phyloP scores from a whole-genome alignment of 1,140 invertebrate species.

The Acromyrmex echinatior region DNA sequence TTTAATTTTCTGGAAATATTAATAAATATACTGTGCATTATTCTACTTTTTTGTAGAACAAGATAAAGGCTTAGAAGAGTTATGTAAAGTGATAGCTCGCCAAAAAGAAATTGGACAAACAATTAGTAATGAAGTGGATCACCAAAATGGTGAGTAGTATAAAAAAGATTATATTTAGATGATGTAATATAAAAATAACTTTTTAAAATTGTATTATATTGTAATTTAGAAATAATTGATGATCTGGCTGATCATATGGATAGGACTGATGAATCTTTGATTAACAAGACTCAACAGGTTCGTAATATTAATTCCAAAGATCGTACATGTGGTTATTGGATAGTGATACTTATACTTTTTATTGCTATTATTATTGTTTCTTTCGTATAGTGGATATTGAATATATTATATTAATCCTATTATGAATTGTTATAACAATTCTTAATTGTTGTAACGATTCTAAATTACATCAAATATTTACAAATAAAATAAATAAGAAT shows the following conservation, averaged over 20 bases:
- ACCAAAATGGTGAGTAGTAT: conserved; percentile 90
- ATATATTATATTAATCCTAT: conserved; percentile 13
- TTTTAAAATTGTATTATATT: conserved; percentile 26
- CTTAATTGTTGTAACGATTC: not conserved
- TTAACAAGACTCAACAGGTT: conserved; percentile 90
- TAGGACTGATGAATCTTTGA: conserved; percentile 89
- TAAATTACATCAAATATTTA: conserved; percentile 11
- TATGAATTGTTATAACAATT: not conserved
- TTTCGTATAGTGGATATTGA: conserved; percentile 60
- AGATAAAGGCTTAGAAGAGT: conserved; percentile 91
- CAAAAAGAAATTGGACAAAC: conserved; percentile 93
- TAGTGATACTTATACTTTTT: conserved; percentile 90
- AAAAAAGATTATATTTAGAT: conserved; percentile 40
- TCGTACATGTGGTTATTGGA: conserved; percentile 91
- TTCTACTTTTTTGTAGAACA: conserved; percentile 88
- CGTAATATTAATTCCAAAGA: conserved; percentile 90
- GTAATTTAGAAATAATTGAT: conserved; percentile 90
- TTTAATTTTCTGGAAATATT: conserved; percentile 83
- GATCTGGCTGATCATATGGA: conserved; percentile 93
- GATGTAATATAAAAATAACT: not conserved
- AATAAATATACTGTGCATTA: not conserved
- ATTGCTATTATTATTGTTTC: conserved; percentile 82
- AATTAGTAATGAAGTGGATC: conserved; percentile 92
- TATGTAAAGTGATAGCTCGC: conserved; percentile 92
- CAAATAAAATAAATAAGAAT: conserved; percentile 13